These are phyloP conservation scores for Drosophila kanekoi DNA, from an alignment of 2,888 invertebrate species.

Conservation along the genomic window DNA sequence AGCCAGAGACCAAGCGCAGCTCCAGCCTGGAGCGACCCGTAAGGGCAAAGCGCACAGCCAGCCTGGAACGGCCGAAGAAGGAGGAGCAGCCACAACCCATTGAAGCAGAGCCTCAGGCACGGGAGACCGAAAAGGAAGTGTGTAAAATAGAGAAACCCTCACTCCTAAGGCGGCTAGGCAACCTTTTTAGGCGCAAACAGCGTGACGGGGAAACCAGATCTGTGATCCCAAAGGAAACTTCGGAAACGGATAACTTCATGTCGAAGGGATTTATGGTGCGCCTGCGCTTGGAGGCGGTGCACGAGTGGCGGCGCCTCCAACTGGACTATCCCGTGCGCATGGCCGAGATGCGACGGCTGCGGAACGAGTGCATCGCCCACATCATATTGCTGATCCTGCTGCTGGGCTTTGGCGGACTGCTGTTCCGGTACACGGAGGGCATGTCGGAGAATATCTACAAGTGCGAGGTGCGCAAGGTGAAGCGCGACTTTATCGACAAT, in stretches of 20 bases:
- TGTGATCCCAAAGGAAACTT: background rate
- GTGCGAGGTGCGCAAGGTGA: constrained; percentile 94
- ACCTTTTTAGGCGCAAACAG: constrained; percentile 25
- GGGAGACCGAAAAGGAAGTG: background rate
- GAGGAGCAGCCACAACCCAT: background rate
- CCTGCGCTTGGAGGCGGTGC: constrained; percentile 85
- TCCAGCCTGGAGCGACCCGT: constrained; percentile 57
- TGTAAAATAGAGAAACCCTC: constrained; percentile 10
- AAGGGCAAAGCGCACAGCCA: constrained; percentile 40
- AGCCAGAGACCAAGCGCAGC: constrained; percentile 54
- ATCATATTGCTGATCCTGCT: constrained; percentile 89
- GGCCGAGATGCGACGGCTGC: constrained; percentile 86
- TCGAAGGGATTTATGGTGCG: constrained; percentile 83
- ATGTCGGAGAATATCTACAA: constrained; percentile 94
- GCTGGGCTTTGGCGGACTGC: constrained; percentile 92
- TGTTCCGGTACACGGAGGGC: constrained; percentile 93
- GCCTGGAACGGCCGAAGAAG: constrained; percentile 45
- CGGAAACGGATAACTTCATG: constrained; percentile 48
- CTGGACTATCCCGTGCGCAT: constrained; percentile 87
- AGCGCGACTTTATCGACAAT: constrained; percentile 93
- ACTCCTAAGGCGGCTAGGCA: constrained; percentile 26
- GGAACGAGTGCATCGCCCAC: constrained; percentile 90
- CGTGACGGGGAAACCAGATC: background rate
- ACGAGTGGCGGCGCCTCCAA: constrained; percentile 87
- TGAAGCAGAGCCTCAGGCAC: background rate